phyloP scores from a whole-genome alignment of 2,113 vertebrate genomes.

The Sylvia atricapilla region DNA sequence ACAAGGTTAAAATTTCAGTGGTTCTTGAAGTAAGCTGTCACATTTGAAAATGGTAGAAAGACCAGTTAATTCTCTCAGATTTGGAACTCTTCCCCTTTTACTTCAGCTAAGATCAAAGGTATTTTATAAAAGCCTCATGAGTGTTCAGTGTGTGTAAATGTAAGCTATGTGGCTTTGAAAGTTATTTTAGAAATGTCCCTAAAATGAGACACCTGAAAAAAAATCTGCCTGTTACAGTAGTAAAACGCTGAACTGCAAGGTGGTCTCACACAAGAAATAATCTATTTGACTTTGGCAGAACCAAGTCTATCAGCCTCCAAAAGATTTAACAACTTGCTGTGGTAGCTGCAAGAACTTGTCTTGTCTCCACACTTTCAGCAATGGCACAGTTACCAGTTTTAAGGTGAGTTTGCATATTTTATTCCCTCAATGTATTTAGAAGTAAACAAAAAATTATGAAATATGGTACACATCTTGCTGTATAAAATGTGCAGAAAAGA shows the following conservation, averaged over 20 bases:
- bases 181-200: background rate
- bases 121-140: background rate
- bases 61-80: background rate
- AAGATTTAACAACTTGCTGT: slow-evolving; percentile 87
- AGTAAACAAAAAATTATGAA: background rate
- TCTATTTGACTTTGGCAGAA: slow-evolving; percentile 76
- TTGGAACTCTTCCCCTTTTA: background rate
- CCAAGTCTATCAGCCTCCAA: slow-evolving; percentile 88
- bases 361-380: slow-evolving; percentile 84
- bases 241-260: background rate
- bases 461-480: background rate
- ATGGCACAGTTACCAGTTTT: slow-evolving; percentile 81
- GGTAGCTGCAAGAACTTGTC: slow-evolving; percentile 92
- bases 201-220: background rate
- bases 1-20: background rate
- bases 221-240: background rate
- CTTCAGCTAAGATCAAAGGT: background rate
- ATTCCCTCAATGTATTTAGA: background rate
- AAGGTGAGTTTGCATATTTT: slow-evolving; percentile 71
- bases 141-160: background rate
- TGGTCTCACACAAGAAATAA: background rate
- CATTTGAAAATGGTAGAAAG: background rate
- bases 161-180: background rate
- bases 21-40: background rate
- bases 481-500: background rate